phyloP scores from a whole-genome alignment of 2,888 invertebrate species.

The Pilophorus perplexus region DNA sequence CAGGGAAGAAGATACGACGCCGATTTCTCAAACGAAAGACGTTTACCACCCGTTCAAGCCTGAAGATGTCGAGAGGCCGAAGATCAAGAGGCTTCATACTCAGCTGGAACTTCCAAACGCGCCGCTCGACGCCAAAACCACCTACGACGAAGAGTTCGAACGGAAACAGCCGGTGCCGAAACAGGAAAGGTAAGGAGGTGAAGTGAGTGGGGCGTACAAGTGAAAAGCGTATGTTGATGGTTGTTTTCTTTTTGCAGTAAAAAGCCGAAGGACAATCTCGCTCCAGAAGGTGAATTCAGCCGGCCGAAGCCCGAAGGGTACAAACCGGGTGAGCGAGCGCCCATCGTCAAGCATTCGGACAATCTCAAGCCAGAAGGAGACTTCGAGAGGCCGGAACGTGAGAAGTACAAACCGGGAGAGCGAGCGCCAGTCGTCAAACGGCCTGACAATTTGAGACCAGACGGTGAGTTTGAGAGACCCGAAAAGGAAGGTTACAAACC shows the following conservation, averaged over 20 bases:
- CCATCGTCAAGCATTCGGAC: constrained; percentile 51
- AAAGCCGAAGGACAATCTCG: constrained; percentile 52
- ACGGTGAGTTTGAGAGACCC: constrained; percentile 58
- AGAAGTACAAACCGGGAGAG: constrained; percentile 55
- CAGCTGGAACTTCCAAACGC: constrained; percentile 50
- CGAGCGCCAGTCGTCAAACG: constrained; percentile 56
- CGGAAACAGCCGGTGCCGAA: constrained; percentile 49
- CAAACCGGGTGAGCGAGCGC: constrained; percentile 50
- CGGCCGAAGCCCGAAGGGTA: constrained; percentile 49
- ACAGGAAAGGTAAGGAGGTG: constrained; percentile 40
- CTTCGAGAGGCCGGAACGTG: constrained; percentile 53
- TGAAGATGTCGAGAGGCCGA: constrained; percentile 51
- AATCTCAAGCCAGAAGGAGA: constrained; percentile 60
- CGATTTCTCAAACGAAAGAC: constrained; percentile 49
- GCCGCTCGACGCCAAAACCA: constrained; percentile 56
- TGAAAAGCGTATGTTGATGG: no score
- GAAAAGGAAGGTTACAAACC: constrained; percentile 50
- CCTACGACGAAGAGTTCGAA: constrained; percentile 64
- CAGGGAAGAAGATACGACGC: constrained; percentile 25
- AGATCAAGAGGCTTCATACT: constrained; percentile 50
- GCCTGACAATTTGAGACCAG: constrained; percentile 56
- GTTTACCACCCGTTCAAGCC: constrained; percentile 50
- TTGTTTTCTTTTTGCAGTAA: constrained; percentile 3
- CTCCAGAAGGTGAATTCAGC: constrained; percentile 53
- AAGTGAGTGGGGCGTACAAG: no score